A percentile compares a stretch with the other conserved stretches of the same genome.
Conservation (phyloP, 2,888 invertebrate genomes). For the Drosophila recens region DNA sequence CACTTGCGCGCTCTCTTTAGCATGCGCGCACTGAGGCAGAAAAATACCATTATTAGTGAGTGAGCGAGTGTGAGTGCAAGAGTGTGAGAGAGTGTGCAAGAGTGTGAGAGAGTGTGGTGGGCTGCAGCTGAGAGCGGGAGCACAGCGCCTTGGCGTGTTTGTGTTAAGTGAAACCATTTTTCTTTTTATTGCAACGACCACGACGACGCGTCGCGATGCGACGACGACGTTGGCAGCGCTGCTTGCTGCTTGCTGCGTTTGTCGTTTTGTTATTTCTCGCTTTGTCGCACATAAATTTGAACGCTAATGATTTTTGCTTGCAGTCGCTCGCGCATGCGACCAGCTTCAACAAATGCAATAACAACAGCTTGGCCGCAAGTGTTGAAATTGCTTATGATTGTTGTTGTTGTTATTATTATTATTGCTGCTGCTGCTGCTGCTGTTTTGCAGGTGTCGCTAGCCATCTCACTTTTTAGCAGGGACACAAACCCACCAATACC, state of each 20-base stretch:
- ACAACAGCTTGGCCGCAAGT: conserved; percentile 63
- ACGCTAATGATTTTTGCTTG: conserved; percentile 80
- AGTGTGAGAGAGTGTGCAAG: conserved; percentile 10
- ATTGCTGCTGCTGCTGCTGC: conserved; percentile 24
- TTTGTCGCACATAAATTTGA: conserved; percentile 76
- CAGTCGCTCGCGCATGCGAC: conserved; percentile 69
- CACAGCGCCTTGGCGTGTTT: conserved; percentile 74
- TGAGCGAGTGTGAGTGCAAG: conserved; percentile 10
- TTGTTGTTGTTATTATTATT: conserved; percentile 23
- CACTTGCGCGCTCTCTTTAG: conserved; percentile 27
- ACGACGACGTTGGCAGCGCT: conserved; percentile 11
- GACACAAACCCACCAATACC: conserved; percentile 65
- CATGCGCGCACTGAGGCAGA: conserved; percentile 65
- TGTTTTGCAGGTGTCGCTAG: conserved; percentile 72
- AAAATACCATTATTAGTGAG: conserved; percentile 77
- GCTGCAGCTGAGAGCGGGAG: conserved; percentile 13
- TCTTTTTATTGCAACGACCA: conserved; percentile 70
- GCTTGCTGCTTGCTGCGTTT: conserved; percentile 22
- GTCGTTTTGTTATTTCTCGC: conserved; percentile 79
- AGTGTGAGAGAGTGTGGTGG: conserved; percentile 10
- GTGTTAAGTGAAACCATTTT: conserved; percentile 84
- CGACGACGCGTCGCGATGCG: conserved; percentile 26
- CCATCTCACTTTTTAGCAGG: conserved; percentile 74
- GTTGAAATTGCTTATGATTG: conserved; percentile 63
- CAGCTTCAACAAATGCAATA: conserved; percentile 43